These are phyloP conservation scores for Erynnis tages DNA, from an alignment of 2,888 invertebrate species.

Conservation along the genomic window DNA sequence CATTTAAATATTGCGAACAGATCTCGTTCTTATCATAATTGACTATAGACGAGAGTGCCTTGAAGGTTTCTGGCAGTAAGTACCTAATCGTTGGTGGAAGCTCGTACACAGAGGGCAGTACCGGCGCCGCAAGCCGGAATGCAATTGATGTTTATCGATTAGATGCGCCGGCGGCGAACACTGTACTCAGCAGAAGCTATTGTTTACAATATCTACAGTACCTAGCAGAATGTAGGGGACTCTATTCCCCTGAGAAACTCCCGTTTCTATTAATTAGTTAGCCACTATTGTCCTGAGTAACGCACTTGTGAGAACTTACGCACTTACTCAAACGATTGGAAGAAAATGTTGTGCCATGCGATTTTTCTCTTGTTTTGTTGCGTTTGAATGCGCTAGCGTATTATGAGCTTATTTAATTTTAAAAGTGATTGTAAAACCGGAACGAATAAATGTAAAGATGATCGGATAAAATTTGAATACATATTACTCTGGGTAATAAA, in stretches of 20 bases:
- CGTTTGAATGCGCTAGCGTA: neutral
- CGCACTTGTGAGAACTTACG: constrained; percentile 13
- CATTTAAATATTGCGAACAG: neutral
- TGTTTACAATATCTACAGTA: constrained; percentile 37
- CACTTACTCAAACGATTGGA: neutral
- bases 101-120: constrained; percentile 12
- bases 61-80: neutral
- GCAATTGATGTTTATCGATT: constrained; percentile 67
- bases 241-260: constrained; percentile 22
- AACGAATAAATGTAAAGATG: neutral
- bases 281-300: constrained; percentile 11
- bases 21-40: constrained; percentile 8
- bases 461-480: constrained; percentile 1
- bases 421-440: neutral
- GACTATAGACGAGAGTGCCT: neutral
- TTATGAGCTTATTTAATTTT: neutral
- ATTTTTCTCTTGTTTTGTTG: neutral
- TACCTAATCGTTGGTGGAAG: constrained; percentile 1
- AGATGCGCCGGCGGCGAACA: constrained; percentile 55
- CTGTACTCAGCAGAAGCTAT: constrained; percentile 47
- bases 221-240: constrained; percentile 8
- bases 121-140: constrained; percentile 38
- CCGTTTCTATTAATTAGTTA: constrained; percentile 17
- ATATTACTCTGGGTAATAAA: neutral
- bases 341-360: neutral